A percentile compares a stretch with the other conserved stretches of the same genome.
phyloP scores from a whole-genome alignment of 2,113 vertebrate species.

The Hyperoodon ampullatus region DNA sequence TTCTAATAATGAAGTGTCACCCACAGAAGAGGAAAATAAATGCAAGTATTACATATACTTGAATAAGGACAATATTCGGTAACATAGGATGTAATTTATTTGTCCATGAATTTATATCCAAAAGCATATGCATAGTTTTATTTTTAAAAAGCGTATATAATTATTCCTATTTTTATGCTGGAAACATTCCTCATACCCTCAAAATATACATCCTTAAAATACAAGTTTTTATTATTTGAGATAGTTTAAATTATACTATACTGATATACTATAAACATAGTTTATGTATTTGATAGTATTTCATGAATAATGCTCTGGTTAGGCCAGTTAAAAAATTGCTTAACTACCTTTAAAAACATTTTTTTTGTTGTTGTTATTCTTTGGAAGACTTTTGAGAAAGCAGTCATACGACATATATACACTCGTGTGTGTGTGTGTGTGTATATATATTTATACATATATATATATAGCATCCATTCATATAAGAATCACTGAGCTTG shows the following conservation, averaged over 20 bases:
- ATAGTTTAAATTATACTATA: neutral
- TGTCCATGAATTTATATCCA: slow-evolving; percentile 44
- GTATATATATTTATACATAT: fast-evolving
- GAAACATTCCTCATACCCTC: neutral
- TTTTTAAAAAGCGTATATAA: slow-evolving; percentile 46
- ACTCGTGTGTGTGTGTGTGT: no score
- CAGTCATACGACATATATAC: neutral
- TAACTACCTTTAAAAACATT: neutral
- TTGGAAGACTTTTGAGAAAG: neutral
- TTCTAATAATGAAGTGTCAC: slow-evolving; percentile 82
- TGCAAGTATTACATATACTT: slow-evolving; percentile 57
- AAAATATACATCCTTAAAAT: slow-evolving; percentile 34
- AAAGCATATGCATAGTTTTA: slow-evolving; percentile 50
- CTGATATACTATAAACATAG: neutral
- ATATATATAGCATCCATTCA: neutral
- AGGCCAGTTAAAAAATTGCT: neutral
- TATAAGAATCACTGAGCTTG: slow-evolving; percentile 19
- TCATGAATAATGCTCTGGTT: neutral
- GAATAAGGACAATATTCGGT: slow-evolving; percentile 64
- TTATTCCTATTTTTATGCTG: slow-evolving; percentile 34
- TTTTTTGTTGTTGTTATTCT: neutral
- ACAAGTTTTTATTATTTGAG: neutral
- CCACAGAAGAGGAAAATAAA: slow-evolving; percentile 72
- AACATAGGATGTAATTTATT: slow-evolving; percentile 38
- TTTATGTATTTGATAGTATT: neutral